Evolutionary conservation across 2,797 vertebrate species (phyloP).

Genomic region (Allobates femoralis): DNA sequence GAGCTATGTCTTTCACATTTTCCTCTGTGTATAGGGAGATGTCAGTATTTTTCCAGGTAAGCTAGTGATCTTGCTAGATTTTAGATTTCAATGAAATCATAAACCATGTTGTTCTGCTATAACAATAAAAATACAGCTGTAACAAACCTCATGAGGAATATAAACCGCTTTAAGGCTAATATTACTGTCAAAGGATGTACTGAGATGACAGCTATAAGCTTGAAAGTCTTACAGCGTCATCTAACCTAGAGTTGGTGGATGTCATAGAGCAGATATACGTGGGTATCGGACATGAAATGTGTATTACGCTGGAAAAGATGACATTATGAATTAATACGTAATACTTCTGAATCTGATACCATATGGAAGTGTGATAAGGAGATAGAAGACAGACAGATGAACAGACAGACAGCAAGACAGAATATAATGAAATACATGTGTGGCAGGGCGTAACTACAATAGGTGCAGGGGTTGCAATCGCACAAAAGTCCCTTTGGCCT

Average conservation of each 20-base stretch:
- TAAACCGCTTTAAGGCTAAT: slow-evolving; percentile 20
- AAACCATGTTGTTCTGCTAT: slow-evolving; percentile 8
- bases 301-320: not conserved
- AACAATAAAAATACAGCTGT: not conserved
- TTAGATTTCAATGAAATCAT: slow-evolving; percentile 32
- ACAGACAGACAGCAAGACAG: no score
- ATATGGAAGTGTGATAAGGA: no score
- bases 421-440: no score
- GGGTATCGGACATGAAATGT: not conserved
- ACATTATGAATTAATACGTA: no score
- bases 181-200: not conserved
- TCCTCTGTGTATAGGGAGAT: not conserved
- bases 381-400: no score
- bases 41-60: not conserved
- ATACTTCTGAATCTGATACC: no score
- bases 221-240: not conserved
- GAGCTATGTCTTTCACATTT: not conserved
- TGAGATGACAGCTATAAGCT: slow-evolving; percentile 17
- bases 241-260: not conserved
- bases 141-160: not conserved
- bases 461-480: no score
- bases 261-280: not conserved
- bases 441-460: no score
- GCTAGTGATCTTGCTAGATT: not conserved
- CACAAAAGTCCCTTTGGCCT: no score